Evolutionary conservation across 2,113 vertebrate species (phyloP).

Genomic region (Cichladusa arquata): DNA sequence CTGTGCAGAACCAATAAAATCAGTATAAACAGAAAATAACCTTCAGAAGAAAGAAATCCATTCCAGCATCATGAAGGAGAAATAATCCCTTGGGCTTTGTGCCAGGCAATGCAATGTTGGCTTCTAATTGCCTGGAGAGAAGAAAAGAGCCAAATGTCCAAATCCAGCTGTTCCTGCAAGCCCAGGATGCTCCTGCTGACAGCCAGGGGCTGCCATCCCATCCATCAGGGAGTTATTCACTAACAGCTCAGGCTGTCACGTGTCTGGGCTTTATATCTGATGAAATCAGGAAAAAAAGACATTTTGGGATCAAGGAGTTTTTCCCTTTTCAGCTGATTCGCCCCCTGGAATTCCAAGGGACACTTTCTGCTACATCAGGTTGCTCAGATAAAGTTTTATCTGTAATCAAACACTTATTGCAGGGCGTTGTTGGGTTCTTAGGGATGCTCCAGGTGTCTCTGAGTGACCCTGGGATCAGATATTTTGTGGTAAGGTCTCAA

Average conservation of each 20-base stretch:
- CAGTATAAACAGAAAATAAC: neutral
- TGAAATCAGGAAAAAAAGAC: neutral
- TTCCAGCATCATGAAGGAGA: neutral
- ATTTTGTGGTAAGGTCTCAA: neutral
- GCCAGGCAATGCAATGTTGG: neutral
- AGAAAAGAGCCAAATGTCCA: neutral
- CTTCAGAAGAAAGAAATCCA: slow-evolving; percentile 13
- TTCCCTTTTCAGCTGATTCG: fast-evolving
- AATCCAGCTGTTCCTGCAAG: neutral
- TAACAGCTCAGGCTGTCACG: fast-evolving
- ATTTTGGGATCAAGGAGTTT: neutral
- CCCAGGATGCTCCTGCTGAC: neutral
- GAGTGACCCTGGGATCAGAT: neutral
- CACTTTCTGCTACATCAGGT: fast-evolving
- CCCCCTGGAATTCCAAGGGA: neutral
- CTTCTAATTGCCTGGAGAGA: neutral
- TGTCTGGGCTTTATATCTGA: neutral
- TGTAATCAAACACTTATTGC: neutral
- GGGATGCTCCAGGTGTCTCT: neutral
- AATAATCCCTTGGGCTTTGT: neutral
- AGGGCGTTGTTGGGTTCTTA: neutral
- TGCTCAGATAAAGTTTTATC: neutral
- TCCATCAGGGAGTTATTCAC: neutral
- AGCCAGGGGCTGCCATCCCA: neutral
- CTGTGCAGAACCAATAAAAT: neutral